Percentiles rank a stretch among this genome's conserved stretches.
phyloP scores from a whole-genome alignment of 2,888 invertebrate species.

The Leptinotarsa peninsularis region DNA sequence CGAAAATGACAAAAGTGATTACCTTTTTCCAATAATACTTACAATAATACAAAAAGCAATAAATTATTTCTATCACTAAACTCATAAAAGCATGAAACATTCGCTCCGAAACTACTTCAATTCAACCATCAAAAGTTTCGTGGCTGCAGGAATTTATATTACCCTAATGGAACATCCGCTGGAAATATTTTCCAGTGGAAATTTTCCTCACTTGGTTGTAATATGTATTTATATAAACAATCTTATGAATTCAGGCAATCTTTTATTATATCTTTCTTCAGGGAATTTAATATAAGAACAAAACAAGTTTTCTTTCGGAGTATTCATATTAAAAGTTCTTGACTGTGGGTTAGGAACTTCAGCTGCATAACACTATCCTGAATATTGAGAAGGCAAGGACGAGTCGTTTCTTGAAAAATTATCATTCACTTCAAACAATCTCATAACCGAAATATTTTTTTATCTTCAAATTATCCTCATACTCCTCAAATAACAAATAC shows the following conservation, averaged over 20 bases:
- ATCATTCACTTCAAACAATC: too few relatives aligned
- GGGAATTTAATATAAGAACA: constrained; percentile 33
- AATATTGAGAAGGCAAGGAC: too few relatives aligned
- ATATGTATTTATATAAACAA: constrained; percentile 16
- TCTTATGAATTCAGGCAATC: constrained; percentile 18
- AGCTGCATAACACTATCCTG: too few relatives aligned
- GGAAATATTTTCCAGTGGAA: background rate
- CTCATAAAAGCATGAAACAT: background rate
- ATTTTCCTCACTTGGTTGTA: background rate
- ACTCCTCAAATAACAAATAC: too few relatives aligned
- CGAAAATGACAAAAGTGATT: too few relatives aligned
- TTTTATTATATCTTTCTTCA: constrained; percentile 20
- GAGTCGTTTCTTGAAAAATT: too few relatives aligned
- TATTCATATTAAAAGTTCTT: background rate
- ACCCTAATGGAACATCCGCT: constrained; percentile 4
- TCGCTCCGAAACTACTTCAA: background rate
- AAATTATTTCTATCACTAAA: background rate
- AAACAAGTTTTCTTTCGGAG: constrained; percentile 15
- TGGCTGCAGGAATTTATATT: constrained; percentile 20
- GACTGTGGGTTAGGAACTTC: too few relatives aligned
- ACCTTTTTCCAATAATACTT: too few relatives aligned
- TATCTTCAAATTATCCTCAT: too few relatives aligned
- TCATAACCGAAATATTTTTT: too few relatives aligned
- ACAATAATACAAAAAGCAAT: background rate
- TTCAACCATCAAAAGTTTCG: constrained; percentile 2